phyloP scores from a whole-genome alignment of 2,797 vertebrate species.

The Parauchenoglanis punctatus region DNA sequence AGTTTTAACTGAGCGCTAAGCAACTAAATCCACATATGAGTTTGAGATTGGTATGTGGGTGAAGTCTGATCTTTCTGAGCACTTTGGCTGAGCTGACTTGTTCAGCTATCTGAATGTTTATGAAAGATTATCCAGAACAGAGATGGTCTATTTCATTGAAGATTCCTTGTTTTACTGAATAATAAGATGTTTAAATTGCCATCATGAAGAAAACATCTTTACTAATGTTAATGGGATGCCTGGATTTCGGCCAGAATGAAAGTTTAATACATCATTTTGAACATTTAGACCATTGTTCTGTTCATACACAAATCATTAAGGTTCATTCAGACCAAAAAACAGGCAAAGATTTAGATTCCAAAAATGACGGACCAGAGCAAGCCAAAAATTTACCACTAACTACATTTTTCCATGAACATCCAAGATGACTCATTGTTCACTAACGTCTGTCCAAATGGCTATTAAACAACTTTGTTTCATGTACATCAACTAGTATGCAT shows the following conservation, averaged over 20 bases:
- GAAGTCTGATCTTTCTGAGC: background rate
- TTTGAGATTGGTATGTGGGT: background rate
- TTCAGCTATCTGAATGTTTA: background rate
- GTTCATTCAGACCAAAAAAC: background rate
- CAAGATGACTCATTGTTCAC: background rate
- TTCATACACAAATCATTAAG: background rate
- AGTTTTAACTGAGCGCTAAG: background rate
- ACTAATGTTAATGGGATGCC: background rate
- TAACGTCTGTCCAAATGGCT: background rate
- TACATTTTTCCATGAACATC: background rate
- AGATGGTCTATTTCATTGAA: background rate
- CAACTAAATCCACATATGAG: no score
- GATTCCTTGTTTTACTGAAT: background rate
- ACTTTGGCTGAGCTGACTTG: background rate
- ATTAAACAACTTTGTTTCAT: background rate
- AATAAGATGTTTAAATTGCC: background rate
- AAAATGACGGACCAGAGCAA: background rate
- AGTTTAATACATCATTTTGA: background rate
- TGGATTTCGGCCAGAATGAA: background rate
- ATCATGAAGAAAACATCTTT: background rate
- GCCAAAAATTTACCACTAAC: background rate
- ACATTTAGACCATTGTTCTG: background rate
- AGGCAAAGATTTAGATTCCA: background rate
- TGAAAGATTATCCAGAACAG: background rate
- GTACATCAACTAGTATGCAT: background rate